A percentile compares a stretch with the other conserved stretches of the same genome.
These are phyloP conservation scores for Drosophila monieri DNA, from an alignment of 2,888 invertebrate genomes.

Conservation along the genomic window DNA sequence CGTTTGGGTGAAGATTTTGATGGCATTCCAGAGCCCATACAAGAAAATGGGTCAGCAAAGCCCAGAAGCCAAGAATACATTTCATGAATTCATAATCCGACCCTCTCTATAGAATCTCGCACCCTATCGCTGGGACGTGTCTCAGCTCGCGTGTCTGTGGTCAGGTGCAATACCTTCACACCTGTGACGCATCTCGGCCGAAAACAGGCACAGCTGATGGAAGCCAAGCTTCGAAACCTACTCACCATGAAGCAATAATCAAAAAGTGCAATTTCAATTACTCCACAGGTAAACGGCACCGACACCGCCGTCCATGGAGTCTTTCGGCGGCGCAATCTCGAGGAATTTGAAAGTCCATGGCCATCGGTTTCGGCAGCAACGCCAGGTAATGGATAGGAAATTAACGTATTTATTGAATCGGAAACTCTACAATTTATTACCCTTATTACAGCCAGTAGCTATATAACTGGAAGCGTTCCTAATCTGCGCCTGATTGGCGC, in stretches of 20 bases:
- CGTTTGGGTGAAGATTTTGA: not conserved
- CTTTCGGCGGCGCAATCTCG: slow-evolving; percentile 79
- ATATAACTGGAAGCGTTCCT: slow-evolving; percentile 63
- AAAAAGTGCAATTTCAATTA: slow-evolving; percentile 24
- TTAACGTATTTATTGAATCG: slow-evolving; percentile 9
- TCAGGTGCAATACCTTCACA: slow-evolving; percentile 38
- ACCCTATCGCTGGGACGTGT: slow-evolving; percentile 28
- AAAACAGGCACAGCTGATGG: slow-evolving; percentile 39
- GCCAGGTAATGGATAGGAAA: slow-evolving; percentile 61
- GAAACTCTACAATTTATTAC: slow-evolving; percentile 3
- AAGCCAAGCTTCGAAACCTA: slow-evolving; percentile 8
- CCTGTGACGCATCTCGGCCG: slow-evolving; percentile 48
- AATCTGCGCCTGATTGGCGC: slow-evolving; percentile 46
- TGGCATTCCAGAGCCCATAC: not conserved
- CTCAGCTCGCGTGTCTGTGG: slow-evolving; percentile 26
- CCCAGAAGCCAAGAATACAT: not conserved
- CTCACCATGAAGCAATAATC: slow-evolving; percentile 8
- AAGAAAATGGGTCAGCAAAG: not conserved
- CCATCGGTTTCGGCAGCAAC: slow-evolving; percentile 75
- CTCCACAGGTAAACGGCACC: slow-evolving; percentile 74
- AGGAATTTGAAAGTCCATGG: slow-evolving; percentile 76
- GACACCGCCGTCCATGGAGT: slow-evolving; percentile 80
- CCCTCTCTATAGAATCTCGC: slow-evolving; percentile 9
- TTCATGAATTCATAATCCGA: slow-evolving; percentile 3
- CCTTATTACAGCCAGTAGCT: slow-evolving; percentile 40